Evolutionary conservation across 2,113 vertebrate species (phyloP), one percentile per base, ranked within the genome.

Genomic region (Galbula dea): DNA sequence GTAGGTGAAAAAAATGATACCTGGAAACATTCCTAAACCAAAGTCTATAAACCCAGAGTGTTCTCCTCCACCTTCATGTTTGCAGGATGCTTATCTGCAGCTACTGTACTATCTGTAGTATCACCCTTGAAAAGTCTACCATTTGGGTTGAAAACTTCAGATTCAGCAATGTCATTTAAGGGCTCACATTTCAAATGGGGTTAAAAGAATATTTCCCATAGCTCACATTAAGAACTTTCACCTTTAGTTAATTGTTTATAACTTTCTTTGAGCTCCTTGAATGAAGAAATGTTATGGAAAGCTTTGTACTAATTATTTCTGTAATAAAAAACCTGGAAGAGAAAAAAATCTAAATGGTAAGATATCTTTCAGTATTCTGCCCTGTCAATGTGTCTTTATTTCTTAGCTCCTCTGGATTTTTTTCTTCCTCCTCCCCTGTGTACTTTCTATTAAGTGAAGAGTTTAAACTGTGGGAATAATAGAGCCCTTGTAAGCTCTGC

Each of bases 371-470:
- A 46, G 20, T 14, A 22, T 83, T 94, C 34, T 93, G 32, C 27
- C 9, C 67, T 74, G 34, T 63, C 71, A 79, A 18, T 76, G 34
- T 90, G 48, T 48, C 91, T 89, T 85, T 94, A 85, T 92, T 96
- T 78, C 85, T 86, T 69, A 81, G 19, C 41, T 63, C 37, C 36
- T 91, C 80, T 67, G 27, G 75, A 86, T 59, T 79, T 79, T 92
- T 93, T 67, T 46, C 43, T n/a, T 52, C 26, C 75, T 87, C 41
- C 46, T 80, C 75, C 87, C 49, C 63, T 87, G 29, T 93, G 59
- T 94, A 86, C 68, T 96, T 93, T 67, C 76, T 77, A 15, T 93
- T 89, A 93, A 91, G 91, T 71, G 77, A 94, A 59, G 51, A 86
- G 36, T 86, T 92, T 90, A 43, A 74, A 36, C n/a, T 55, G 75